These are phyloP conservation scores for Drosophila falleni DNA, from an alignment of 2,888 invertebrate species.

Conservation along the genomic window DNA sequence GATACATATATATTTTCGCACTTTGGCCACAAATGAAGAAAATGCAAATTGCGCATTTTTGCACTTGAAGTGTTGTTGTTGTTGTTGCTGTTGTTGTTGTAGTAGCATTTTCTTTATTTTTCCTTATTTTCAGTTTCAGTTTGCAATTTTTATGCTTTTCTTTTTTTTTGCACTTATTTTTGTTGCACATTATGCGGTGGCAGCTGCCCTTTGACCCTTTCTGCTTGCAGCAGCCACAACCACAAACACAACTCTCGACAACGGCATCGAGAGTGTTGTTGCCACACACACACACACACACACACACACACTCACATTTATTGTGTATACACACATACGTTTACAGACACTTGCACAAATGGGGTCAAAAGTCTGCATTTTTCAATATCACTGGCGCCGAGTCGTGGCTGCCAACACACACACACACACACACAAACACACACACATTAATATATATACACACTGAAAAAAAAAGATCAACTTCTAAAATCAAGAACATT, in stretches of 20 bases:
- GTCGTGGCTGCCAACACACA: constrained; percentile 43
- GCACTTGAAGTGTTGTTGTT: constrained; percentile 21
- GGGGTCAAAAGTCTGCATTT: constrained; percentile 67
- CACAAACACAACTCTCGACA: constrained; percentile 33
- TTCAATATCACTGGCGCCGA: constrained; percentile 67
- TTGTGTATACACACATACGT: constrained; percentile 21
- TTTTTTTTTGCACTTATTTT: constrained; percentile 29
- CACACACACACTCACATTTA: constrained; percentile 18
- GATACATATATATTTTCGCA: constrained; percentile 28
- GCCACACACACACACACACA: constrained; percentile 32
- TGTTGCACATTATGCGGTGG: constrained; percentile 57
- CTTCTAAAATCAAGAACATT: too few species aligned
- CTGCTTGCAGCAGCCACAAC: constrained; percentile 36
- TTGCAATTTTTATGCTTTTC: background rate
- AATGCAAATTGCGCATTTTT: constrained; percentile 63
- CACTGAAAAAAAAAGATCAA: too few species aligned
- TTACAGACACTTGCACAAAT: constrained; percentile 45
- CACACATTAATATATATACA: background rate
- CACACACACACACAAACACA: constrained; percentile 12
- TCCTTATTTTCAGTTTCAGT: constrained; percentile 34
- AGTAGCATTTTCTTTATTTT: constrained; percentile 17
- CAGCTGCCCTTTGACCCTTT: constrained; percentile 32
- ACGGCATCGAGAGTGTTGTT: constrained; percentile 48
- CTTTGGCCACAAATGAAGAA: constrained; percentile 52
- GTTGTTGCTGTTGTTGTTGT: constrained; percentile 1